Evolutionary conservation across 2,113 vertebrate species (phyloP), one percentile per base, ranked within the genome.

Genomic region (Misgurnus anguillicaudatus): DNA sequence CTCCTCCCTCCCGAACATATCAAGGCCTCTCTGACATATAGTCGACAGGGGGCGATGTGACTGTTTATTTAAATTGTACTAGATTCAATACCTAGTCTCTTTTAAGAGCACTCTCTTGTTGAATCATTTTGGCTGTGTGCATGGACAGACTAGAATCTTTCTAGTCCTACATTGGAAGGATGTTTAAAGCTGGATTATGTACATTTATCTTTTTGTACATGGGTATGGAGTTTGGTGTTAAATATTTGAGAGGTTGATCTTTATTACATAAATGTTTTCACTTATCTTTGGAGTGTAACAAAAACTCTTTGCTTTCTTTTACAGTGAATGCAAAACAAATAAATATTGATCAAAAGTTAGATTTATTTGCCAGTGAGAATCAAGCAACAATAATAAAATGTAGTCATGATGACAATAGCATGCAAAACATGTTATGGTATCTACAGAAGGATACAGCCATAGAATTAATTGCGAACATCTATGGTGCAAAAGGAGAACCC

Each of bases 401-500:
- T 55, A 85, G 70, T 3, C 88, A 91, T 47, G 11, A 88, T 16
- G 88, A 89, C 0, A 77, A 0, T 9, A 0, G 0, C 67, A 84
- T 67, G 9, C 0, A 0, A 2, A 0, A 9, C 0, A 90, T 91
- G 86, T 36, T 83, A 4, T 91, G 91, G 89, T 91, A 92, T 74
- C 90, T 87, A 51, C 89, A 87, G 10, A 42, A 63, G 17, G 63
- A 42, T 70, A 62, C 58, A 70, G 3, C 82, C 10, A 69, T 90
- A 81, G 74, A 45, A 0, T 86, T 90, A 38, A 90, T 91, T 6
- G 86, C 82, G 0, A 87, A 9, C 5, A 63, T 62, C 36, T 83
- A 83, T 24, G 82, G 55, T 5, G n/a, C 7, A 9, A 2, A 13
- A 4, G 8, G 0, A 0, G 0, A 41, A 0, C 83, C 4, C 1